A percentile compares a stretch with the other conserved stretches of the same genome.
These are phyloP conservation scores for Scylla paramamosain DNA, from an alignment of 1,140 invertebrate species.

Conservation along the genomic window DNA sequence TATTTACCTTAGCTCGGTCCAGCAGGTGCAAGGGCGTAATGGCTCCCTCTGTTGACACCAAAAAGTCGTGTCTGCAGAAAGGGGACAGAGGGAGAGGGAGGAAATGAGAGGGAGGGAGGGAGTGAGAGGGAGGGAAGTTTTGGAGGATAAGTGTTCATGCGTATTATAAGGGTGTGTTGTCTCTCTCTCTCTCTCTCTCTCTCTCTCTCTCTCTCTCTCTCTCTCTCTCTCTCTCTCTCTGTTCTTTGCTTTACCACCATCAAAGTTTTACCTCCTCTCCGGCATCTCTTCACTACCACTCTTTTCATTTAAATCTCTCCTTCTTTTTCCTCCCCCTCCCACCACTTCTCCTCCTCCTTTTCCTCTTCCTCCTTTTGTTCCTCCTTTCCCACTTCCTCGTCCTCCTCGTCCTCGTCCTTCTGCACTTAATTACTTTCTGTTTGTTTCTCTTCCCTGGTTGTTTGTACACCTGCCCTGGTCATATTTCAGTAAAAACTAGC, in stretches of 20 bases:
- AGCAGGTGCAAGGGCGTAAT: no score
- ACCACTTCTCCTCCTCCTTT: neutral
- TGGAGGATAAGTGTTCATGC: no score
- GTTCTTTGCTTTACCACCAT: neutral
- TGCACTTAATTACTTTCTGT: neutral
- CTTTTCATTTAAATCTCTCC: neutral
- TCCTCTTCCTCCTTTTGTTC: neutral
- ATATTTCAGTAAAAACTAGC: no score
- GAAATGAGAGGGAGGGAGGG: no score
- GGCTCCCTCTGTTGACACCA: no score
- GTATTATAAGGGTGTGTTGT: neutral
- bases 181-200: neutral
- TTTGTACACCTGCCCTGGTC: no score
- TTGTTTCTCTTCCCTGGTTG: neutral
- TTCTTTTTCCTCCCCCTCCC: neutral
- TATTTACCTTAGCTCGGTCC: no score
- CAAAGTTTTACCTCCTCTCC: neutral
- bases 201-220: neutral
- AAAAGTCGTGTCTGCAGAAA: neutral
- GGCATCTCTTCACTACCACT: neutral
- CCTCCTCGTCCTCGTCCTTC: neutral
- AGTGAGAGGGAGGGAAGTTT: no score
- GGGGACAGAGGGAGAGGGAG: no score
- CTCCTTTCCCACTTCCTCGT: neutral
- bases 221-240: neutral